A percentile compares a stretch with the other conserved stretches of the same genome.
Evolutionary conservation across 2,888 invertebrate species (phyloP).

Genomic region (Crematogaster levior): DNA sequence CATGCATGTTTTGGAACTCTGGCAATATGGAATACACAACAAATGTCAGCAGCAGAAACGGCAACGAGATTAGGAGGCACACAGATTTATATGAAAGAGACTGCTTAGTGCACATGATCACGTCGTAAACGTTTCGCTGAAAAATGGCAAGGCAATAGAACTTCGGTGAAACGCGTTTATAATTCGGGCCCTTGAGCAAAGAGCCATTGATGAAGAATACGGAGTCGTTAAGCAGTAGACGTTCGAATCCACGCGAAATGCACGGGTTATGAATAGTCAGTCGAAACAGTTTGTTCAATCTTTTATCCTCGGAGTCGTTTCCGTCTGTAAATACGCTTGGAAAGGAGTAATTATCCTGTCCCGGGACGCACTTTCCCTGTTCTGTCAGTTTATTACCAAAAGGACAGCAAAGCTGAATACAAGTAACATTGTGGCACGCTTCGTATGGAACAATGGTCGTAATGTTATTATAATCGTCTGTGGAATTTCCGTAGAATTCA

Average conservation of each 20-base stretch:
- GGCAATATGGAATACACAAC: constrained; percentile 81
- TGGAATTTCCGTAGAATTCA: neutral
- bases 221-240: constrained; percentile 58
- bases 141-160: constrained; percentile 71
- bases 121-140: constrained; percentile 31
- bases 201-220: constrained; percentile 73
- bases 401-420: constrained; percentile 74
- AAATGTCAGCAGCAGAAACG: constrained; percentile 80
- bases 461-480: neutral
- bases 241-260: neutral
- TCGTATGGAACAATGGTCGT: no score
- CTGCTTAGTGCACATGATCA: constrained; percentile 67
- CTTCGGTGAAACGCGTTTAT: neutral
- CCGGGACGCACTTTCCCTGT: neutral
- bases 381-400: neutral
- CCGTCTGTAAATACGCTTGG: constrained; percentile 55
- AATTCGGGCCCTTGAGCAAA: constrained; percentile 35
- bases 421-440: no score
- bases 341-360: constrained; percentile 44
- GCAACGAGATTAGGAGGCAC: constrained; percentile 79
- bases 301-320: neutral
- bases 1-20: constrained; percentile 78
- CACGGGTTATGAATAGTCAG: constrained; percentile 63
- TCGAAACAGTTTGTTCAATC: neutral
- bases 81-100: constrained; percentile 49